Conservation (phyloP, 35 echinoderm and acorn worm genomes). For the Antedon bifida region DNA sequence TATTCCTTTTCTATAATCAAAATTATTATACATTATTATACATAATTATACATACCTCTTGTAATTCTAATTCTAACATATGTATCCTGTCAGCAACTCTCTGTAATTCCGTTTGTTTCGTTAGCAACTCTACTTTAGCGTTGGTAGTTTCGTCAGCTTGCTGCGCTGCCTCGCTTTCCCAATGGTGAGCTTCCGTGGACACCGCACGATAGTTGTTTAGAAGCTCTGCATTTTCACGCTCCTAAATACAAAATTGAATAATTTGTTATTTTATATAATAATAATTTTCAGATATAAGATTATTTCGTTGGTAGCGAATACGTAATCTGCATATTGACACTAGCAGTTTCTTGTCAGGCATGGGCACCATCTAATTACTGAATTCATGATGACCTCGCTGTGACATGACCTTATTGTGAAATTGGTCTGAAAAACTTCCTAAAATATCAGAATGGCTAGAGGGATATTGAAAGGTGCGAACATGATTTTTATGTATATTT, state of each 20-base stretch:
- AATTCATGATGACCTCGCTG: too few species aligned
- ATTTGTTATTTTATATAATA: background rate
- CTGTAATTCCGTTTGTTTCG: slow-evolving; percentile 50
- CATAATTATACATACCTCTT: slow-evolving; percentile 35
- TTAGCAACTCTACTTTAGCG: slow-evolving; percentile 58
- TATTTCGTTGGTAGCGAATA: too few species aligned
- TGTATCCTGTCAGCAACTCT: slow-evolving; percentile 18
- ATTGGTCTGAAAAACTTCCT: too few species aligned
- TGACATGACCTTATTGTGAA: too few species aligned
- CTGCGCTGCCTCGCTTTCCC: slow-evolving; percentile 73
- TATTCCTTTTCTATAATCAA: too few species aligned
- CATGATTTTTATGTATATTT: too few species aligned
- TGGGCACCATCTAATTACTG: too few species aligned
- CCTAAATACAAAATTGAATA: slow-evolving; percentile 3
- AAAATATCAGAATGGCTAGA: too few species aligned
- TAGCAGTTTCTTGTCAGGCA: too few species aligned
- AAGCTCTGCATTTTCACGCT: slow-evolving; percentile 76
- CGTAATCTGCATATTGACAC: too few species aligned
- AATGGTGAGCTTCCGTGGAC: slow-evolving; percentile 54
- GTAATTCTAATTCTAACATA: slow-evolving; percentile 45
- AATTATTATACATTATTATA: too few species aligned
- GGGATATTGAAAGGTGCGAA: too few species aligned
- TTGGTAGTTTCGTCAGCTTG: slow-evolving; percentile 27
- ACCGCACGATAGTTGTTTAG: slow-evolving; percentile 74
- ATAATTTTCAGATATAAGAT: background rate